These are phyloP conservation scores for Apamea epomidion DNA, from an alignment of 2,888 invertebrate species.

Conservation along the genomic window DNA sequence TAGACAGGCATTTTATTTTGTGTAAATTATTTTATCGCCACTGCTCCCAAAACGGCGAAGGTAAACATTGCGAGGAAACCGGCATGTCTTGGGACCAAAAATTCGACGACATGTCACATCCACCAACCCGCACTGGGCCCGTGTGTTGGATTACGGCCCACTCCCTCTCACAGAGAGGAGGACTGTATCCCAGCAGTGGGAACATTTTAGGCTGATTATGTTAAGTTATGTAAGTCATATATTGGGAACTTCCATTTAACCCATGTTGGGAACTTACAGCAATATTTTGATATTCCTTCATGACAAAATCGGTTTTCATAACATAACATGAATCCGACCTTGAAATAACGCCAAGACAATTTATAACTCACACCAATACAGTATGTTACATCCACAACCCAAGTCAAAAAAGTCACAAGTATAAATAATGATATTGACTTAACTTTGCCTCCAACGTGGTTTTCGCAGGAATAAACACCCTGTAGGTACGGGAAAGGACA, in stretches of 20 bases:
- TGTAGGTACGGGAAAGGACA: background rate
- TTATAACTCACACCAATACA: background rate
- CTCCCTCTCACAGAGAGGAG: too few relatives aligned
- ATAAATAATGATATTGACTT: constrained; percentile 25
- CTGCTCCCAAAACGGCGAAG: too few relatives aligned
- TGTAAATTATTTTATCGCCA: too few relatives aligned
- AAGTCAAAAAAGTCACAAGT: constrained; percentile 14
- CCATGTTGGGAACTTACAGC: background rate
- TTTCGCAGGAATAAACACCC: constrained; percentile 18
- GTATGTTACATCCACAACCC: background rate
- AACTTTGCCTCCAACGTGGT: constrained; percentile 25
- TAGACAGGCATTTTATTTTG: too few relatives aligned
- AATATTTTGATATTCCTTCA: too few relatives aligned
- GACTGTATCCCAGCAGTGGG: too few relatives aligned
- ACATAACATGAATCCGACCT: background rate
- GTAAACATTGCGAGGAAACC: too few relatives aligned
- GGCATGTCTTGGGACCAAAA: too few relatives aligned
- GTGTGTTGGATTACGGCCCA: too few relatives aligned
- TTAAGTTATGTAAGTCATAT: background rate
- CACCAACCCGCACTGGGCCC: too few relatives aligned
- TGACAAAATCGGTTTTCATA: background rate
- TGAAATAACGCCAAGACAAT: background rate
- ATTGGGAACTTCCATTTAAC: background rate
- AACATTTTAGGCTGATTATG: too few relatives aligned
- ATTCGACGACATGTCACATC: too few relatives aligned